Evolutionary conservation across 2,888 invertebrate species (phyloP).

Genomic region (Lycophotia porphyrea): DNA sequence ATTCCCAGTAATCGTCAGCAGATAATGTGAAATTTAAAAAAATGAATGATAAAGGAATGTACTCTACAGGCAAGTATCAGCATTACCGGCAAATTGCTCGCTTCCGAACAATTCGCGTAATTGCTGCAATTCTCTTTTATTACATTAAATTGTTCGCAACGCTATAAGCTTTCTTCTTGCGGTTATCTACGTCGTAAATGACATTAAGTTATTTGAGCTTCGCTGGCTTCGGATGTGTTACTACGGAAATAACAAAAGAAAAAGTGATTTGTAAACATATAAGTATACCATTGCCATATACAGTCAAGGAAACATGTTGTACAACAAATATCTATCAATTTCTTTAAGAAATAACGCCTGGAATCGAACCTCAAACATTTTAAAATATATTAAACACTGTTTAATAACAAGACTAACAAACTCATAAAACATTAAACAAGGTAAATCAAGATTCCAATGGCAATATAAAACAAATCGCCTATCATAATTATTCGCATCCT

Average conservation of each 20-base stretch:
- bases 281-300: too few species aligned
- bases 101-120: constrained; percentile 72
- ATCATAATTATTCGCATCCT: too few species aligned
- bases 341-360: not conserved
- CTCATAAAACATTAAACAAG: too few species aligned
- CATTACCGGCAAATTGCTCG: constrained; percentile 70
- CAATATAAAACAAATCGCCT: too few species aligned
- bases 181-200: constrained; percentile 59
- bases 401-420: too few species aligned
- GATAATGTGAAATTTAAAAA: constrained; percentile 40
- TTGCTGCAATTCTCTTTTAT: constrained; percentile 74
- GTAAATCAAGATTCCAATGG: too few species aligned
- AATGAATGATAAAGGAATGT: constrained; percentile 50
- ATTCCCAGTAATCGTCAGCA: constrained; percentile 31
- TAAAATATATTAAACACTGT: too few species aligned
- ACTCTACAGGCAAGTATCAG: constrained; percentile 55
- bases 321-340: not conserved
- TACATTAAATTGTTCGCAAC: constrained; percentile 67
- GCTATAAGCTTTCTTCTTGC: constrained; percentile 61
- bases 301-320: not conserved
- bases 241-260: not conserved
- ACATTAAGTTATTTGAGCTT: constrained; percentile 54
- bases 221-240: constrained; percentile 30
- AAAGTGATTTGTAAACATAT: not conserved
- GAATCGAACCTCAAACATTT: too few species aligned